Percentiles rank a stretch among this genome's conserved stretches.
These are phyloP conservation scores for Actenoides lindsayi DNA, from an alignment of 2,113 vertebrate species.

Conservation along the genomic window DNA sequence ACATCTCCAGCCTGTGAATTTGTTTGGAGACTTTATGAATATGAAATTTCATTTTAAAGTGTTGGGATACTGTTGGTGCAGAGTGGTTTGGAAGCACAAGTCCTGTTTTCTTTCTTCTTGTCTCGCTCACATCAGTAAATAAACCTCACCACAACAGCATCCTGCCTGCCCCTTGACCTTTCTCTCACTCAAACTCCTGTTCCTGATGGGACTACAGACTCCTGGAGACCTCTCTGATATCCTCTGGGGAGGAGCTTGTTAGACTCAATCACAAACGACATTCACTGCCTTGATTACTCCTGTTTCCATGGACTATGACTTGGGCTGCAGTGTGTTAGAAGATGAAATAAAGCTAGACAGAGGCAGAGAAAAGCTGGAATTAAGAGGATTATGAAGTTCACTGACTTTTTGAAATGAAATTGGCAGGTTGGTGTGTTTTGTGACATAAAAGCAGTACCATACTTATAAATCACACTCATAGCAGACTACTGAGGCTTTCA, in stretches of 20 bases:
- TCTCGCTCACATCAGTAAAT: background rate
- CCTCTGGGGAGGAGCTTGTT: background rate
- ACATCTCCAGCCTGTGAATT: background rate
- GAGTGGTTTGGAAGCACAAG: background rate
- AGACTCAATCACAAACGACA: background rate
- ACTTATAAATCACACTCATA: background rate
- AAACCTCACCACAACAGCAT: background rate
- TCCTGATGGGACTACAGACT: background rate
- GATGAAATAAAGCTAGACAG: background rate
- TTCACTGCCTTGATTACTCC: background rate
- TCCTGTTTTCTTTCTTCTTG: background rate
- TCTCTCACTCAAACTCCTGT: background rate
- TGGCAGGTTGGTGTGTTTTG: background rate
- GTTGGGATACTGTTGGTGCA: accelerated
- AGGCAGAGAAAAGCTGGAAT: background rate
- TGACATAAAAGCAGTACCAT: background rate
- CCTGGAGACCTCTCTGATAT: background rate
- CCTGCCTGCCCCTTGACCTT: background rate
- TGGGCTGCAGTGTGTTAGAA: background rate
- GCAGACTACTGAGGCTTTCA: background rate
- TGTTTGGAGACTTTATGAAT: background rate
- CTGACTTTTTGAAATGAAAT: conserved; percentile 11
- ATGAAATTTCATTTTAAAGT: background rate
- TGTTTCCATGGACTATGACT: background rate
- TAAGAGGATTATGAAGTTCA: conserved; percentile 2